Evolutionary conservation across 2,888 invertebrate genomes (phyloP), one percentile per base, ranked within the genome.

Genomic region (Flexamia atlantica): DNA sequence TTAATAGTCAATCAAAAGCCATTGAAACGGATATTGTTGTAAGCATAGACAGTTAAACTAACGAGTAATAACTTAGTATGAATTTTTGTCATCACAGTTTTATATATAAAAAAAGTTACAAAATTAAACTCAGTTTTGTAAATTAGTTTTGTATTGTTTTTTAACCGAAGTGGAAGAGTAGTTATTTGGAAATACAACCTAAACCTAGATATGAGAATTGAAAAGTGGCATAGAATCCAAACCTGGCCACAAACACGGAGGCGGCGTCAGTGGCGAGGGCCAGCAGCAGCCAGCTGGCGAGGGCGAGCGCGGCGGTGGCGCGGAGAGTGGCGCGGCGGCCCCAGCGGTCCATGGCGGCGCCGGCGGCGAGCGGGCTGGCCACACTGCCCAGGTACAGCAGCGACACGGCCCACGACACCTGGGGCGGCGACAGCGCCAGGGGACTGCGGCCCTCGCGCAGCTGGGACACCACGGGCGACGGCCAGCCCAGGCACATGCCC

Each of bases 401-500:
- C 12, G 85, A 85, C 0, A 85, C 85, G 46, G 84, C 57, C 81
- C 85, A 84, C 14, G 85, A 84, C 0, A 82, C 80, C 53, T 86
- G 79, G 0, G 79, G 25, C 50, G 36, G 68, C 36, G 79, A 74
- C 9, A 36, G 42, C n/a, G 84, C 82, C 17, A 82, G 25, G 23
- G 84, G 83, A 81, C 50, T 72, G 60, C 5, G 40, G 3, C 46
- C 46, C 28, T 36, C 76, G 46, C 70, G 68, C 32, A 87, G 81
- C 17, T 84, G 84, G 20, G 85, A 84, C 17, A 87, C 81, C 32
- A 83, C 83, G 36, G 86, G 85, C 0, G 86, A 86, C 7, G 86
- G 72, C 87, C 86, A 87, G 23, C 86, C 86, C 12, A 86, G 80
- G 12, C 81, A 68, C 76, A 83, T 85, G 30, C 86, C 86, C 50